Base-by-base conservation (phyloP, 2,888 invertebrate species). In the Metalampra italica region DNA sequence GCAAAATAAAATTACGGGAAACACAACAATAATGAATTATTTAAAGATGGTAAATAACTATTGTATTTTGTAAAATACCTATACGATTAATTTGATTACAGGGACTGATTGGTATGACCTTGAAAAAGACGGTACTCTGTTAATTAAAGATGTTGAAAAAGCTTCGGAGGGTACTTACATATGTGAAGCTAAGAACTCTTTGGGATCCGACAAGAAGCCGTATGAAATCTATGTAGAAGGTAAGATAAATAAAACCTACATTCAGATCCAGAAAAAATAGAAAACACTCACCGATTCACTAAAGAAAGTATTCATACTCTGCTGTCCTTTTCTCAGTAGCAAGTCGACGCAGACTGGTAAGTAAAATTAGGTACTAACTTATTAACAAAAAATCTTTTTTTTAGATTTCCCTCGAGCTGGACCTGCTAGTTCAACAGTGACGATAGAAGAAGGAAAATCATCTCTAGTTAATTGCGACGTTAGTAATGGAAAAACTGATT, bases 81-180 rank as follows among this genome's bases (percentile, higher is more conserved):
- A 15, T 7, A 39, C n/a, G 34, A n/a, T n/a, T 34, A 40, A 45
- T 12, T 38, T 40, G 13, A 8, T 39, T 44, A n/a, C 54, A 82
- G 83, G 71, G 29, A 58, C 71, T 9, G 55, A 66, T n/a, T 71
- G 68, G 66, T 67, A 64, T 32, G 63, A 69, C n/a, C 61, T 74
- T 7, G 61, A 66, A 15, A 57, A 61, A 1, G 68, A 80, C 22
- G 79, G 75, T 0, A 70, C 74, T 9, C 55, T 83, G 4, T 37
- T 71, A 1, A 71, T 83, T 29, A 73, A 64, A 37, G 62, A 76
- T 39, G 45, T 82, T 0, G 68, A 66, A 7, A 45, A 45, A 12
- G 1, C 29, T 0, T 62, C 68, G 0, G 49, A 45, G 13, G 78
- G 79, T 0, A 29, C 4, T 0, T 81, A 77, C 50, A 45, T 55